These are phyloP conservation scores for Chaetophractus vellerosus DNA, from an alignment of 2,797 vertebrate species.

Conservation along the genomic window DNA sequence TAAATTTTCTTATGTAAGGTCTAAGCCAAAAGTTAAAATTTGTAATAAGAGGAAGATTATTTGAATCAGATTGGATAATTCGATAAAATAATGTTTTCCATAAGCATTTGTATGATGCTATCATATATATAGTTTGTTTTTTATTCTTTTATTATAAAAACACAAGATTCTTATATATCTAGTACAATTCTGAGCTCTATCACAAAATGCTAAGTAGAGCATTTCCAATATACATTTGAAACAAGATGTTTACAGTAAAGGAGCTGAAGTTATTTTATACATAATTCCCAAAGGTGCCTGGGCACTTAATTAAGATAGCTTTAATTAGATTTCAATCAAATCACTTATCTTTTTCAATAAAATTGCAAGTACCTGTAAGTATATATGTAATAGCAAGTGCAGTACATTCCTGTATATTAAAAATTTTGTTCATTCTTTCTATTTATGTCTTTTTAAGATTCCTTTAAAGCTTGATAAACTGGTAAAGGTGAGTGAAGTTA, in stretches of 20 bases:
- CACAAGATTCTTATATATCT: background rate
- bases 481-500: conserved; percentile 20
- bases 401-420: conserved; percentile 3
- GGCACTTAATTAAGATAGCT: conserved; percentile 77
- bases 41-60: background rate
- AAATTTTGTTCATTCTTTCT: background rate
- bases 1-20: background rate
- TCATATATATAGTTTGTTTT: no score
- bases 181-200: conserved; percentile 76
- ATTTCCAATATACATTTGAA: conserved; percentile 83
- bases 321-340: conserved; percentile 84
- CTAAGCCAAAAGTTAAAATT: background rate
- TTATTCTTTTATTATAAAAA: background rate
- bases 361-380: conserved; percentile 11
- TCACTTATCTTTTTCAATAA: conserved; percentile 67
- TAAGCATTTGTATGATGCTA: background rate
- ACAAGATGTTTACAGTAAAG: conserved; percentile 85
- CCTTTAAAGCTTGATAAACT: background rate
- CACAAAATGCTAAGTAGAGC: conserved; percentile 81
- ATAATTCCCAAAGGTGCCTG: conserved; percentile 72
- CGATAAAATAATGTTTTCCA: conserved; percentile 17
- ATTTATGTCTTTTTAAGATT: background rate
- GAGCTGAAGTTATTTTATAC: conserved; percentile 74
- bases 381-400: conserved; percentile 1
- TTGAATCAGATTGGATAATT: background rate